Base-by-base conservation (phyloP, 2,113 vertebrate genomes). In the Hassar affinis region DNA sequence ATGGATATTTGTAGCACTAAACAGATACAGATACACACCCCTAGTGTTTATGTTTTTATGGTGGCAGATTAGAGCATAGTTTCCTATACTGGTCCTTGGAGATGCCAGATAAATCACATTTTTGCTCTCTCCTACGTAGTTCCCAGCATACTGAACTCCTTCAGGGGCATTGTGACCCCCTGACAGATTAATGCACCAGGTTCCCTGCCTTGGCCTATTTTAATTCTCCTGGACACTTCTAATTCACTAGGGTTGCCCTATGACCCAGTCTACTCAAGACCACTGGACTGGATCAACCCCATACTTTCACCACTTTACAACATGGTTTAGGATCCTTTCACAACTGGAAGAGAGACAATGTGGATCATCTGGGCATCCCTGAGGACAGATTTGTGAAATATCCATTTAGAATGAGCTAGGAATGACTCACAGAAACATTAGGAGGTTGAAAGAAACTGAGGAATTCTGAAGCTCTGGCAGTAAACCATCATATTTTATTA, bases 401-500 rank as follows among this genome's bases (percentile, higher is more conserved):
- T 68, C 22, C 33, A 38, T 35, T 38, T 68, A 68, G 33, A 68
- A 68, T 57, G 52, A 64, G 87, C 79, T 35, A 59, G 83, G 78
- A 87, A 89, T 89, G 85, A 88, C 89, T 90, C 85, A 86, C 85
- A 84, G 87, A 51, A 85, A 87, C 86, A 79, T 87, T 79, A 86
- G 84, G 75, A 86, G 86, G 80, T 77, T 82, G 71, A 85, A 78
- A 61, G 86, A 72, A 82, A 85, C 81, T 57, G 85, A 79, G 82
- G 85, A 87, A 15, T 20, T 69, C 74, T 56, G 62, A 81, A 75
- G 78, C 54, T 72, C 56, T 64, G 42, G 68, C 77, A 71, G 45
- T 66, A 52, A 47, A 62, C 45, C 51, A 47, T 78, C 47, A 85
- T 54, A 38, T 38, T 22, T 62, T 45, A 61, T 27, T 54, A 47